Conservation (phyloP, 2,888 invertebrate species). For the Iselma pallidipennis region DNA sequence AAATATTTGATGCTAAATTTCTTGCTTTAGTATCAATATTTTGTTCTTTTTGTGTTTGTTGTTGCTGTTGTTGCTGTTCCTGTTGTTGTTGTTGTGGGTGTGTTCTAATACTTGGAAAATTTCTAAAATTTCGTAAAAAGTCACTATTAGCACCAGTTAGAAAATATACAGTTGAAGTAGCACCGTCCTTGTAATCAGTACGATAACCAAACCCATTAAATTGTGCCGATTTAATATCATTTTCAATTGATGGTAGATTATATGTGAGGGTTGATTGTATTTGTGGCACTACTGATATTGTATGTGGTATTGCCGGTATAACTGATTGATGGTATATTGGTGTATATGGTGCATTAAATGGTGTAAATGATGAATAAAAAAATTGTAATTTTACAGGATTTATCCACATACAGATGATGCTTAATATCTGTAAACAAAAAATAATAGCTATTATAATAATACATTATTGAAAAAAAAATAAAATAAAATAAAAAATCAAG, state of each 20-base stretch:
- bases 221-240: constrained; percentile 9
- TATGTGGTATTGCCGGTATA: background rate
- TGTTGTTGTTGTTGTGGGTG: constrained; percentile 1
- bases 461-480: too few relatives aligned
- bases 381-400: constrained; percentile 10
- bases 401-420: constrained; percentile 16
- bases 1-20: constrained; percentile 38
- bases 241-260: constrained; percentile 6
- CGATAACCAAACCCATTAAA: constrained; percentile 45
- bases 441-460: too few relatives aligned
- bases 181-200: constrained; percentile 41
- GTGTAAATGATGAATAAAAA: constrained; percentile 19
- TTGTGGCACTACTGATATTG: constrained; percentile 2
- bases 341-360: constrained; percentile 9
- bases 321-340: constrained; percentile 11
- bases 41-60: constrained; percentile 8
- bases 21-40: constrained; percentile 23
- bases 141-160: constrained; percentile 39
- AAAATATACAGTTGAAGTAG: constrained; percentile 43
- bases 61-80: constrained; percentile 2
- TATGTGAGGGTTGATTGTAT: constrained; percentile 7
- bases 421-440: constrained; percentile 20
- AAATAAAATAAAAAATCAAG: too few relatives aligned
- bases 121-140: constrained; percentile 15
- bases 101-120: constrained; percentile 10